Base-by-base conservation (phyloP, 2,888 invertebrate genomes). In the Tromatobia lineatoria region DNA sequence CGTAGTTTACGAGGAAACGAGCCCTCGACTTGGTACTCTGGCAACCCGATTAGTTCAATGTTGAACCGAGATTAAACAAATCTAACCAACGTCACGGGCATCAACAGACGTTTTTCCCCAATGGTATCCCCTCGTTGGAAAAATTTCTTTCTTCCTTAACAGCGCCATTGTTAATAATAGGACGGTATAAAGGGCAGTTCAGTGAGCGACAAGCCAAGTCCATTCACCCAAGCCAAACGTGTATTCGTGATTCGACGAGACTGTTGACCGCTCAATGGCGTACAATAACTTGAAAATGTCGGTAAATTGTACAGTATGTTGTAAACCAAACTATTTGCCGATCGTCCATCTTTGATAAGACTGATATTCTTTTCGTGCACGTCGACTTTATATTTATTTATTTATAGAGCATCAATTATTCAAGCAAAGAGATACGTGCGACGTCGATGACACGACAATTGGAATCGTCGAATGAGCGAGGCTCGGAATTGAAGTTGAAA, bases 161-260 rank as follows among this genome's bases (percentile, higher is more conserved):
- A 82, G 70, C 75, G 75, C 75, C 86, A 76, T 57, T 70, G 79
- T 83, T 83, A 88, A 91, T 92, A 91, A 92, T 91, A 91, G 89
- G 85, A 64, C 80, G 79, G 87, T 87, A 87, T 90, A 88, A 90
- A 91, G 86, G 87, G 84, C 88, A 86, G 88, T 89, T 87, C 76
- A 59, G 69, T 29, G 18, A 61, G 76, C 66, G 54, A 67, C 38
- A 20, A 38, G 38, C 11, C 42, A 64, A 38, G 64, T 64, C 11
- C 64, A 64, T 64, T n/a, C n/a, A n/a, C n/a, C n/a, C n/a, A 38
- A 18, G 42, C 38, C 64, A 3, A 11, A 11, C 1, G 10, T n/a
- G 38, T 59, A 59, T 64, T 59, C 29, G 59, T 67, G n/a, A n/a
- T n/a, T n/a, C 38, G 47, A 70, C 57, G 79, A 61, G 54, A 69